These are phyloP conservation scores for Chionis minor DNA, from an alignment of 2,113 vertebrate species.

Conservation along the genomic window DNA sequence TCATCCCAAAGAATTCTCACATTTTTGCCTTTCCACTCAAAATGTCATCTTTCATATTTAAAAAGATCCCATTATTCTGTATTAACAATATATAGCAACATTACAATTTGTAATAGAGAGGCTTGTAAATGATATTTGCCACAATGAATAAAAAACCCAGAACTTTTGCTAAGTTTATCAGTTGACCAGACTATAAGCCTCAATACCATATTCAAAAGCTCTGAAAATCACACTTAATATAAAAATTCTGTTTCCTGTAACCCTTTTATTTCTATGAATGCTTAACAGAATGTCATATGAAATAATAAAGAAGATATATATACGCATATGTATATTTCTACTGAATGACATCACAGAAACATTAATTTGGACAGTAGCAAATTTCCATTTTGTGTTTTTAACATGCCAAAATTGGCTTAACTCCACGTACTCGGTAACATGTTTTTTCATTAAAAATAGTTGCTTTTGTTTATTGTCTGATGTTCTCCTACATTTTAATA, in stretches of 20 bases:
- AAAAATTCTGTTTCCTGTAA: not conserved
- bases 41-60: not conserved
- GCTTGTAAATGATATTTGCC: not conserved
- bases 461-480: constrained; percentile 50
- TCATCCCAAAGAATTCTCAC: not conserved
- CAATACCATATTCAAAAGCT: not conserved
- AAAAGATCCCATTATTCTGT: not conserved
- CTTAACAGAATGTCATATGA: not conserved
- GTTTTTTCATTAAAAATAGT: constrained; percentile 58
- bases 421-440: not conserved
- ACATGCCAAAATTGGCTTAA: constrained; percentile 23
- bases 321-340: not conserved
- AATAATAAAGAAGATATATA: not conserved
- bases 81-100: not conserved
- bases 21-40: not conserved
- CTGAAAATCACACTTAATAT: not conserved
- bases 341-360: not conserved
- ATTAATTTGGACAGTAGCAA: not conserved
- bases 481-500: constrained; percentile 49
- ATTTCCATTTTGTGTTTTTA: not conserved
- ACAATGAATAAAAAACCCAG: not conserved
- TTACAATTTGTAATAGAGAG: not conserved
- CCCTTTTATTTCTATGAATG: not conserved
- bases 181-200: not conserved
- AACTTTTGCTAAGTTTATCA: not conserved